phyloP scores from a whole-genome alignment of 2,888 invertebrate genomes.

The Cerceris rybyensis region DNA sequence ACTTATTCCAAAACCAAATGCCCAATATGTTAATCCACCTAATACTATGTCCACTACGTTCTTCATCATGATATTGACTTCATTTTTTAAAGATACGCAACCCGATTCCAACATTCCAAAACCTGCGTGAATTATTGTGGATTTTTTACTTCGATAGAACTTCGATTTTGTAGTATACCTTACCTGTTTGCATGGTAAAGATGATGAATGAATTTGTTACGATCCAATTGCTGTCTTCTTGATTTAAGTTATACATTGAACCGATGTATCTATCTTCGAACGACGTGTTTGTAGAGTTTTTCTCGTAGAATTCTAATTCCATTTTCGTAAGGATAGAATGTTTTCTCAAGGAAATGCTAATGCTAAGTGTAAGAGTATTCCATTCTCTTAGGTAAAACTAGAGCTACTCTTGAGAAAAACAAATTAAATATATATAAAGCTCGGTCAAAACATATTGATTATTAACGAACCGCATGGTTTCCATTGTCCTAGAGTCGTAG shows the following conservation, averaged over 20 bases:
- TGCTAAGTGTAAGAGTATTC: constrained; percentile 23
- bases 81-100: constrained; percentile 95
- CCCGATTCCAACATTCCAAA: constrained; percentile 97
- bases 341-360: constrained; percentile 3
- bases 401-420: constrained; percentile 59
- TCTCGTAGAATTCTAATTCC: constrained; percentile 50
- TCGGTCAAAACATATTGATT: constrained; percentile 55
- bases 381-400: background rate
- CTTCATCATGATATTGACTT: constrained; percentile 99
- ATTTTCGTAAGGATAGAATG: constrained; percentile 33
- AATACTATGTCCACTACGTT: constrained; percentile 96
- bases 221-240: constrained; percentile 94
- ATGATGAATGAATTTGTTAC: constrained; percentile 94
- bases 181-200: constrained; percentile 97
- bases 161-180: background rate
- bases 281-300: constrained; percentile 65
- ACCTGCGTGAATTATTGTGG: constrained; percentile 83
- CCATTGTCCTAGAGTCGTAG: background rate
- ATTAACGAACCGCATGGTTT: constrained; percentile 27
- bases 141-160: background rate
- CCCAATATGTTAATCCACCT: constrained; percentile 96
- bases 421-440: constrained; percentile 69
- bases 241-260: constrained; percentile 85
- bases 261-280: constrained; percentile 57
- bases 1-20: constrained; percentile 95